Conservation (phyloP, 1,140 invertebrate genomes). For the Trissolcus basalis region DNA sequence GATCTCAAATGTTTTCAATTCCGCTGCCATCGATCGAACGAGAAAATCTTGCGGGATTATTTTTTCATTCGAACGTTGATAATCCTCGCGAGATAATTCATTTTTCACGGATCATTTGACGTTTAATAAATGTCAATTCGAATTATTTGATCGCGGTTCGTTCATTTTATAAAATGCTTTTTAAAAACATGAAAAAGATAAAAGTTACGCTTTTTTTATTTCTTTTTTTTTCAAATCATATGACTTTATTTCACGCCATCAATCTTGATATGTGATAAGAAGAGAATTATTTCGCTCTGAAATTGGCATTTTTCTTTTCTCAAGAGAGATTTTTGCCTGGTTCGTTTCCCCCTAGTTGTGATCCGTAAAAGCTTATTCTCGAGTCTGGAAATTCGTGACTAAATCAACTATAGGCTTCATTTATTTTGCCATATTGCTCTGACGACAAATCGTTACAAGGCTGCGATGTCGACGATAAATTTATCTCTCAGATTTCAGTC, state of each 20-base stretch:
- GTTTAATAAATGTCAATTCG: slow-evolving; percentile 1
- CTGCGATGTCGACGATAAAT: slow-evolving; percentile 22
- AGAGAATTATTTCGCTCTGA: too few relatives aligned
- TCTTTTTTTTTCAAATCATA: too few relatives aligned
- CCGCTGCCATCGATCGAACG: neutral
- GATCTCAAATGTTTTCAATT: neutral
- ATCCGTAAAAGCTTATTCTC: too few relatives aligned
- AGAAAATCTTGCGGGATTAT: slow-evolving; percentile 4
- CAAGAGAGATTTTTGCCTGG: too few relatives aligned
- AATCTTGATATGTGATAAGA: too few relatives aligned
- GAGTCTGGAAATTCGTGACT: slow-evolving; percentile 15
- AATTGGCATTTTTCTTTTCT: too few relatives aligned
- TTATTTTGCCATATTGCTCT: slow-evolving; percentile 3
- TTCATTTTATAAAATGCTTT: too few relatives aligned
- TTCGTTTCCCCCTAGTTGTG: too few relatives aligned
- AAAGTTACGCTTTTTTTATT: too few relatives aligned
- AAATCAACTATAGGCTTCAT: slow-evolving; percentile 7
- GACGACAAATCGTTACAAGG: slow-evolving; percentile 11
- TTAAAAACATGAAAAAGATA: too few relatives aligned
- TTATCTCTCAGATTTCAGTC: slow-evolving; percentile 5
- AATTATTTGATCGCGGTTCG: neutral
- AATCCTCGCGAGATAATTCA: slow-evolving; percentile 3
- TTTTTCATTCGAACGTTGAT: slow-evolving; percentile 1
- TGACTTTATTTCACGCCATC: too few relatives aligned
- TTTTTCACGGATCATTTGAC: slow-evolving; percentile 7